These are phyloP conservation scores for Agrochola lota DNA, from an alignment of 2,888 invertebrate genomes.

Conservation along the genomic window DNA sequence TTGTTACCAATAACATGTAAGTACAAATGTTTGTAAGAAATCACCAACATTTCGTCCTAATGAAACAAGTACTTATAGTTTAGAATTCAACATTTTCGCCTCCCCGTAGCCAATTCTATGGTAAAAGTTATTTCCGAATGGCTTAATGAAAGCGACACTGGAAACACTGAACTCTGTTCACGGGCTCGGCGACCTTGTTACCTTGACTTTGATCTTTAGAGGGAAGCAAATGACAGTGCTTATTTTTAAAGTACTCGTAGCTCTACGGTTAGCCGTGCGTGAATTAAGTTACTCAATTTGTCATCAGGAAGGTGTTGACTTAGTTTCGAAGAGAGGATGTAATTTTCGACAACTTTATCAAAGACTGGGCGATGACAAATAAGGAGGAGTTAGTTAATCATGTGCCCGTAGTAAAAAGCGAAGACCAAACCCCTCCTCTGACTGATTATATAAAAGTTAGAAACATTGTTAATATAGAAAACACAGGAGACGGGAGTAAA, in stretches of 20 bases:
- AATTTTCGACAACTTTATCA: background rate
- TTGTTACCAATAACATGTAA: no score
- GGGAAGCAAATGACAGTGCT: slow-evolving; percentile 62
- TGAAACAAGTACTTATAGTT: background rate
- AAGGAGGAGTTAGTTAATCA: background rate
- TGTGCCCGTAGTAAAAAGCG: background rate
- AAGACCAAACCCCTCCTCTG: background rate
- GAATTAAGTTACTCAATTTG: slow-evolving; percentile 28
- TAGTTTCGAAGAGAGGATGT: background rate
- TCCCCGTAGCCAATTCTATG: background rate
- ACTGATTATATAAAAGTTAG: background rate
- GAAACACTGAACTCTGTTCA: slow-evolving; percentile 36
- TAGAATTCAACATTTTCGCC: no score
- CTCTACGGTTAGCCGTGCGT: slow-evolving; percentile 12
- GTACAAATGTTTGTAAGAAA: background rate
- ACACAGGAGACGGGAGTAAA: background rate
- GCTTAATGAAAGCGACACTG: slow-evolving; percentile 48
- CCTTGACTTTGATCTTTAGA: slow-evolving; percentile 75
- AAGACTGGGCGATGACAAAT: background rate
- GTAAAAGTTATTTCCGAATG: slow-evolving; percentile 17
- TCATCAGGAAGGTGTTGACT: background rate
- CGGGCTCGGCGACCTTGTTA: slow-evolving; percentile 64
- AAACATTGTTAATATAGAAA: background rate
- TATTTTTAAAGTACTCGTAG: slow-evolving; percentile 65
- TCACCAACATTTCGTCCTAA: background rate